Evolutionary conservation across 2,888 invertebrate species (phyloP), one percentile per base, ranked within the genome.

Genomic region (Ophion slaviceki): DNA sequence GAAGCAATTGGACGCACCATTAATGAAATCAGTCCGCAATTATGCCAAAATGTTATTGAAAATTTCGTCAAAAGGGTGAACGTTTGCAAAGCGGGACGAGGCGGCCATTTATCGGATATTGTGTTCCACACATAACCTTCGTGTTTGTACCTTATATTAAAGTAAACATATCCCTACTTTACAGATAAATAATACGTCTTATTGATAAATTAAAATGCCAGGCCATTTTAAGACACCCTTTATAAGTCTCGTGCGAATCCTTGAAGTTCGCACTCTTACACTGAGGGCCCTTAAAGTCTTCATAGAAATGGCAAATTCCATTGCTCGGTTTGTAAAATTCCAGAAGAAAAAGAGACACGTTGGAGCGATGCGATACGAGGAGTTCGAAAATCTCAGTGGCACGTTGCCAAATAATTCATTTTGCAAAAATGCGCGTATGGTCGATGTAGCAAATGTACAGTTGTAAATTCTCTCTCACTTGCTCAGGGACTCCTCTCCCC

Each of bases 381-480:
- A 89, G 91, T 88, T 88, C 89, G 89, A 91, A 90, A 91, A 91
- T 90, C 87, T 88, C 85, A 70, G 77, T 91, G 91, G 91, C 91
- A 76, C 71, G 61, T 70, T 67, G 90, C 91, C 91, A 91, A 89
- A 88, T 90, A 64, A 75, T 84, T 82, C 80, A 71, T 87, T 86
- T 82, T 77, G 67, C 75, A 72, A 71, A 71, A 78, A 68, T 45
- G 75, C 82, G 74, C 61, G 59, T 71, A 59, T 67, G 67, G 24
- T 66, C 66, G 24, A 53, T n/a, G 17, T 28, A 24, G 36, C 72
- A 72, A 28, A 61, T 61, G 36, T 72, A 59, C 72, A 61, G 28
- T 8, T 36, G 36, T 40, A n/a, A 11, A 61, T 53, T 53, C 17
- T 53, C 14, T 3, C 53, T 53, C 53, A 17, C 53, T 53, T 53